Percentiles rank a stretch among this genome's conserved stretches.
phyloP scores from a whole-genome alignment of 2,888 invertebrate genomes.

The Bedellia somnulentella region DNA sequence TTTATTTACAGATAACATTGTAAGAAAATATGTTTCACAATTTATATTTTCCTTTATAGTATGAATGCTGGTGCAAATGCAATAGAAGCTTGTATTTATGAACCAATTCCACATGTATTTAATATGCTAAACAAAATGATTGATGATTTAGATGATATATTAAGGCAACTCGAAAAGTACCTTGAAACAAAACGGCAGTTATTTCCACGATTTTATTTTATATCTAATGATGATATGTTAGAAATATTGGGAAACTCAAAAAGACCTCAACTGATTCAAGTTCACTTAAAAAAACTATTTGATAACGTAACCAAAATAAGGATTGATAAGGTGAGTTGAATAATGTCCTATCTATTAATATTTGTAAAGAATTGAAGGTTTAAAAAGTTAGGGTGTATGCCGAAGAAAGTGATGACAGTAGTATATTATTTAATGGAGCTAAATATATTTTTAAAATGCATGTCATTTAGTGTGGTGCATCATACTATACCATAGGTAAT shows the following conservation, averaged over 20 bases:
- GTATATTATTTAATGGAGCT: too few species aligned
- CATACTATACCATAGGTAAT: too few species aligned
- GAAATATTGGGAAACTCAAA: slow-evolving; percentile 87
- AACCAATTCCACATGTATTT: slow-evolving; percentile 63
- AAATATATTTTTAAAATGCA: too few species aligned
- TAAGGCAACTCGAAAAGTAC: slow-evolving; percentile 82
- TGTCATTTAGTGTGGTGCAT: too few species aligned
- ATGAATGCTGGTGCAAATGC: slow-evolving; percentile 61
- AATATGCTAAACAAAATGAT: slow-evolving; percentile 73
- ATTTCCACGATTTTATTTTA: slow-evolving; percentile 77
- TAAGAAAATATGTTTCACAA: too few species aligned
- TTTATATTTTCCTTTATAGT: too few species aligned
- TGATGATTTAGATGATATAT: slow-evolving; percentile 75
- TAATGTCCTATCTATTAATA: too few species aligned
- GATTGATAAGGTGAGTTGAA: slow-evolving; percentile 61
- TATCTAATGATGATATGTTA: slow-evolving; percentile 67
- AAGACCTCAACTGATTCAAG: slow-evolving; percentile 80
- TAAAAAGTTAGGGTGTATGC: too few species aligned
- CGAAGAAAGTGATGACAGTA: too few species aligned
- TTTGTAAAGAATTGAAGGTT: too few species aligned
- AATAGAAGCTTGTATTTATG: slow-evolving; percentile 64
- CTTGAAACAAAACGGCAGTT: slow-evolving; percentile 86
- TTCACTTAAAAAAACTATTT: slow-evolving; percentile 86
- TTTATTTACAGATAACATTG: too few species aligned
- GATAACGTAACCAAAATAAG: slow-evolving; percentile 79